phyloP scores from a whole-genome alignment of 2,888 invertebrate genomes.

The Eulithis testata region DNA sequence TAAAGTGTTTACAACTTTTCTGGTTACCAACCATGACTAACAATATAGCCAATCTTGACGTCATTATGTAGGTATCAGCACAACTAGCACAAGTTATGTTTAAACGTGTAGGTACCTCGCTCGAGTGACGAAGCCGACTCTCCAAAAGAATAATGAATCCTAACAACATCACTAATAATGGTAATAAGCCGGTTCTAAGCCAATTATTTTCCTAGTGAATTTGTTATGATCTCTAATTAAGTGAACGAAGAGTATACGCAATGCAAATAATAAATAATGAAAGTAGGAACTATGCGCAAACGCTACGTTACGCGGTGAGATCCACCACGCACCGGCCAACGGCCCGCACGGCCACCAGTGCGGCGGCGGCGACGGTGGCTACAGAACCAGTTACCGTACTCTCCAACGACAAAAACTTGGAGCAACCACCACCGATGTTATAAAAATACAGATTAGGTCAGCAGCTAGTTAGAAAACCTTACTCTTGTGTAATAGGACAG shows the following conservation, averaged over 20 bases:
- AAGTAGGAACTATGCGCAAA: conserved; percentile 17
- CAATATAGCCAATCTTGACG: not conserved
- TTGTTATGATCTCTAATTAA: conserved; percentile 14
- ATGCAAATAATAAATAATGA: conserved; percentile 29
- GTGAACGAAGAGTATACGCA: conserved; percentile 12
- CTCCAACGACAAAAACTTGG: conserved; percentile 27
- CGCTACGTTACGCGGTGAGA: not conserved
- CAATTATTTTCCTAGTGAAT: conserved; percentile 7
- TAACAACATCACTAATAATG: not conserved
- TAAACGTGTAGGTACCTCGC: not conserved
- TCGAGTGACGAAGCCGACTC: not conserved
- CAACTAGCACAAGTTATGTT: not conserved
- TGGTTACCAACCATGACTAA: not conserved
- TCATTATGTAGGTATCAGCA: not conserved
- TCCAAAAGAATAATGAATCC: not conserved
- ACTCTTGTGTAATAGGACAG: conserved; percentile 9
- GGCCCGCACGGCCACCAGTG: not conserved
- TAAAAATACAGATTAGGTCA: not conserved
- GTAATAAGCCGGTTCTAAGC: no score
- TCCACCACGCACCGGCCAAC: not conserved
- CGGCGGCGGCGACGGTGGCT: not conserved
- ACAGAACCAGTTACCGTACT: conserved; percentile 9
- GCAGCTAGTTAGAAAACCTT: conserved; percentile 4
- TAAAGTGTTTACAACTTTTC: no score
- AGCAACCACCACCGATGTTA: conserved; percentile 7